phyloP scores from a whole-genome alignment of 2,797 vertebrate species.

The Lepus townsendii region DNA sequence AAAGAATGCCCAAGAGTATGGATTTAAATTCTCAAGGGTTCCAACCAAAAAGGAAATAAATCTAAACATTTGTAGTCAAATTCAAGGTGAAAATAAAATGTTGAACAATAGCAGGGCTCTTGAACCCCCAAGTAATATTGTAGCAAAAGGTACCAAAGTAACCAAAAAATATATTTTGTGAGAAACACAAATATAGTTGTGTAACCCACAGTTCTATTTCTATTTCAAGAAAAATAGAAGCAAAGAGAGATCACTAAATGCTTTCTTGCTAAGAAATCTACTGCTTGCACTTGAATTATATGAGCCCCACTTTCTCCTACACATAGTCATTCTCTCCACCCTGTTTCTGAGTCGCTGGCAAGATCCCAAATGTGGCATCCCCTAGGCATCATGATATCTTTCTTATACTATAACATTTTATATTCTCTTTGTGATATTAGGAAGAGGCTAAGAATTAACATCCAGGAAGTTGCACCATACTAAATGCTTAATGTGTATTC shows the following conservation, averaged over 20 bases:
- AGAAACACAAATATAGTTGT: neutral
- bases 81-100: conserved; percentile 9
- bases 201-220: neutral
- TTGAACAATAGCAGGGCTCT: neutral
- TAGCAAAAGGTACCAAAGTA: neutral
- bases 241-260: neutral
- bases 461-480: neutral
- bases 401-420: neutral
- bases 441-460: neutral
- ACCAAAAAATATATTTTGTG: neutral
- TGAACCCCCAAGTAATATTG: neutral
- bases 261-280: neutral
- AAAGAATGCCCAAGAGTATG: neutral
- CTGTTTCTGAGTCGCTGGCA: neutral
- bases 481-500: neutral
- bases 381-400: neutral
- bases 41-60: neutral
- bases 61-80: neutral
- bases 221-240: neutral
- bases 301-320: neutral
- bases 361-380: neutral
- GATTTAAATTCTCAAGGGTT: neutral
- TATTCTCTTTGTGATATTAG: conserved; percentile 30
- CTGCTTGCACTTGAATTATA: neutral
- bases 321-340: neutral